Base-by-base conservation (phyloP, 2,797 vertebrate species). In the Denticeps clupeoides region DNA sequence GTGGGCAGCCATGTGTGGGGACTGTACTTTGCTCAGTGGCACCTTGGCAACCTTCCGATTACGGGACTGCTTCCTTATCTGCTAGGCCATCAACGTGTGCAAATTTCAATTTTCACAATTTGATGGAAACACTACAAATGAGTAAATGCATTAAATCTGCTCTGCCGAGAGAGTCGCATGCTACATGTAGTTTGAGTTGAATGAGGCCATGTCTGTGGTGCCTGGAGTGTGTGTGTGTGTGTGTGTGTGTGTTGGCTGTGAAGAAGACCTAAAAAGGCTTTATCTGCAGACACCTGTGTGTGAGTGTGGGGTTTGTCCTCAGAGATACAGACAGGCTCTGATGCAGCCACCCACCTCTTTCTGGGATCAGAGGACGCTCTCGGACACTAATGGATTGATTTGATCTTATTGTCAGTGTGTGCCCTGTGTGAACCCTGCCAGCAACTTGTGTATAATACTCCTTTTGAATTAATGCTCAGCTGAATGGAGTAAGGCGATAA, bases 391-490 rank as follows among this genome's bases (percentile, higher is more conserved):
- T 18, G 43, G 24, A 47, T 35, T 27, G 49, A 55, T 55, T 46
- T 27, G 29, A 25, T 23, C 28, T 44, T 53, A 55, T 55, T 47
- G 45, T 33, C 46, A 55, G 29, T 41, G 32, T 27, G 22, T 27
- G 40, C 32, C 53, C 55, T 31, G 28, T 37, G 46, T 55, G 38
- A 41, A 42, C 45, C n/a, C 35, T 38, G 45, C 23, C 16, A 35
- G 45, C 15, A 25, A 55, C 35, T 38, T 15, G 24, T 23, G 46
- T 10, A 23, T 46, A 49, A 49, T 55, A 44, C 40, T 38, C 29
- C 44, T 31, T 25, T 15, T 23, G 44, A 29, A 49, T 55, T 55
- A 49, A 13, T 41, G 3, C 33, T n/a, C 16, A 22, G 51, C 44
- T 35, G 24, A 15, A 41, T 11, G 29, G 42, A 22, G 15, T 7